Base-by-base conservation (phyloP, 2,113 vertebrate species). In the Caranx ignobilis region DNA sequence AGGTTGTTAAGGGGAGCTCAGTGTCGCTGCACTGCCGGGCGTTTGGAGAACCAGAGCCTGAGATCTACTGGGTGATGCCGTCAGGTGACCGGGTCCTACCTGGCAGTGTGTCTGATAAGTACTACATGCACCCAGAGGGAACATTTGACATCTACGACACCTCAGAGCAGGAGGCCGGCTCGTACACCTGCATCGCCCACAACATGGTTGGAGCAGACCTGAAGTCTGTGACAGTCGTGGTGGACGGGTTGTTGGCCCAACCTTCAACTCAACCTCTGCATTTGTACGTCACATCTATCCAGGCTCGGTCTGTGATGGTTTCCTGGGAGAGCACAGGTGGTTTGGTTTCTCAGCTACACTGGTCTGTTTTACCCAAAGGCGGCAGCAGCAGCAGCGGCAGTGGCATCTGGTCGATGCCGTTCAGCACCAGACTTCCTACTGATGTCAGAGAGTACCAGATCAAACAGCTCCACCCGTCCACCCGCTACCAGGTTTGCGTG, bases 11-110 rank as follows among this genome's bases (percentile, higher is more conserved):
- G 19, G 96, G 96, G 4, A 95, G 95, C 70, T 95, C 95, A 0
- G 81, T 96, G 83, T 97, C 97, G 0, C 92, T 99, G 69, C 97
- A 99, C 65, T 99, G 97, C 71, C 95, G 97, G 79, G 97, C 97
- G 13, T 97, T 96, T 7, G 97, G 96, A 52, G 97, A 98, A 91
- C 97, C 97, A 0, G 96, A 97, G 86, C 97, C 97, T 4, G 96
- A 97, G 87, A 97, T 99, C 83, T 98, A 97, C 88, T 99, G 97
- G 97, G 94, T 99, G 85, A 97, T 95, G 7, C 97, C 97, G 11
- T 94, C 92, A 2, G 97, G 97, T n/a, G 92, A 95, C 57, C 95
- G 94, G 77, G 94, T 99, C 73, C 75, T 94, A 50, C 96, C 97
- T 10, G 96, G 96, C 48, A 95, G 94, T 4, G 26, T 95, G 77